Evolutionary conservation across 2,113 vertebrate genomes (phyloP).

Genomic region (Equus przewalskii): DNA sequence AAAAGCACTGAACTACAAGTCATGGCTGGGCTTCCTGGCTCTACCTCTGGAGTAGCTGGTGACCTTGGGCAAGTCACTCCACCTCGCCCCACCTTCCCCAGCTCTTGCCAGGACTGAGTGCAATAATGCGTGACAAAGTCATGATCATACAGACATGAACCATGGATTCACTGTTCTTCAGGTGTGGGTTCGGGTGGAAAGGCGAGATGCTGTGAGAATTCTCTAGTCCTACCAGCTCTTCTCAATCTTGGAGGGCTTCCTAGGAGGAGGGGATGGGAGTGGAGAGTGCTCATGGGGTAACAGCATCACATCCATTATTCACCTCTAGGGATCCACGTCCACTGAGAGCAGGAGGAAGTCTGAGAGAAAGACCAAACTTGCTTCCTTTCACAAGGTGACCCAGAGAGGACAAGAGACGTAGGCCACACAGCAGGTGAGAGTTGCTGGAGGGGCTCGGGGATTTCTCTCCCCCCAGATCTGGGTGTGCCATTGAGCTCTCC

Average conservation of each 20-base stretch:
- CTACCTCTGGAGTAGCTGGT: background rate
- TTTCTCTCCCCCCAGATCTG: background rate
- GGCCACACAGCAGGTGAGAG: background rate
- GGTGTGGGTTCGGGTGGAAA: too few relatives aligned
- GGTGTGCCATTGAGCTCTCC: background rate
- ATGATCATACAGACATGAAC: background rate
- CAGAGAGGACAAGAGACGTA: background rate
- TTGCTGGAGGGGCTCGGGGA: background rate
- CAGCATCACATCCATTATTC: background rate
- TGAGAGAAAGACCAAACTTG: background rate
- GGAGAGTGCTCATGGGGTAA: background rate
- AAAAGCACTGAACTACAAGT: background rate
- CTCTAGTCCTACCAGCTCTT: background rate
- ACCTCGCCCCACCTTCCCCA: background rate
- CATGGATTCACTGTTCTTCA: background rate
- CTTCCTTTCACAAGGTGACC: background rate
- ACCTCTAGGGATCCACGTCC: background rate
- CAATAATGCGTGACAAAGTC: background rate
- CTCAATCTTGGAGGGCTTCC: background rate
- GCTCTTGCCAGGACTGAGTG: background rate
- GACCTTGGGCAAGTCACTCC: background rate
- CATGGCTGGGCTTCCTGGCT: background rate
- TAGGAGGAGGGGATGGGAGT: background rate
- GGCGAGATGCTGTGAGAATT: background rate
- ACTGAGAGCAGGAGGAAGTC: background rate